Conservation (phyloP, 53 echinoderm and acorn worm genomes). For the Crossaster papposus region DNA sequence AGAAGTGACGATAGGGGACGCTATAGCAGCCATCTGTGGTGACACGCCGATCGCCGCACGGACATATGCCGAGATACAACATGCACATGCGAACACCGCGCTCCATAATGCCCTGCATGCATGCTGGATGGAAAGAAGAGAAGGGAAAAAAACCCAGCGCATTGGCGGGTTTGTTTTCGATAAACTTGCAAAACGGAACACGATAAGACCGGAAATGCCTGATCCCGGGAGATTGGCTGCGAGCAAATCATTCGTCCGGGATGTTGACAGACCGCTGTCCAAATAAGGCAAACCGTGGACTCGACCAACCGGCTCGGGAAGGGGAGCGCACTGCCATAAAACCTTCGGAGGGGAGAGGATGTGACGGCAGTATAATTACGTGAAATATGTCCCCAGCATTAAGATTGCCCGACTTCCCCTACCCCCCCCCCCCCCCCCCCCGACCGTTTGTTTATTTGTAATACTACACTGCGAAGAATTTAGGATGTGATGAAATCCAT, state of each 20-base stretch:
- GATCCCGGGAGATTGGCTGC: slow-evolving; percentile 80
- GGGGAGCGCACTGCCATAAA: slow-evolving; percentile 1
- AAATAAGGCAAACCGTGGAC: slow-evolving; percentile 61
- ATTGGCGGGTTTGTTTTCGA: slow-evolving; percentile 70
- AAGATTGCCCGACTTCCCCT: slow-evolving; percentile 57
- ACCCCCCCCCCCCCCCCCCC: too few species aligned
- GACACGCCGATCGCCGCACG: slow-evolving; percentile 56
- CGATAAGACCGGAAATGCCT: slow-evolving; percentile 92
- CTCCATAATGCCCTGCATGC: too few species aligned
- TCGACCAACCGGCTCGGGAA: slow-evolving; percentile 20
- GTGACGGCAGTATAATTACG: slow-evolving; percentile 42
- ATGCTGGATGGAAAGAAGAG: not conserved
- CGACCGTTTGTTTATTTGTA: slow-evolving; percentile 63
- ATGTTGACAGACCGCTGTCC: slow-evolving; percentile 60
- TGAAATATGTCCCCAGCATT: slow-evolving; percentile 53
- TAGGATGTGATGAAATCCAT: slow-evolving; percentile 64
- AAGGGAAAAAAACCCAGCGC: not conserved
- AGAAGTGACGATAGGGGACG: slow-evolving; percentile 34
- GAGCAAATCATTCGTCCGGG: slow-evolving; percentile 61
- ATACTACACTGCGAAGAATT: slow-evolving; percentile 60
- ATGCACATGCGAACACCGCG: slow-evolving; percentile 11
- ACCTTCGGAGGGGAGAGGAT: slow-evolving; percentile 16
- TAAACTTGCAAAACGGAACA: slow-evolving; percentile 74
- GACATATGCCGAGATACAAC: too few species aligned
- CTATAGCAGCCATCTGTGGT: slow-evolving; percentile 31